A percentile compares a stretch with the other conserved stretches of the same genome.
Conservation (phyloP, 1,140 invertebrate species). For the Antheraea pernyi region DNA sequence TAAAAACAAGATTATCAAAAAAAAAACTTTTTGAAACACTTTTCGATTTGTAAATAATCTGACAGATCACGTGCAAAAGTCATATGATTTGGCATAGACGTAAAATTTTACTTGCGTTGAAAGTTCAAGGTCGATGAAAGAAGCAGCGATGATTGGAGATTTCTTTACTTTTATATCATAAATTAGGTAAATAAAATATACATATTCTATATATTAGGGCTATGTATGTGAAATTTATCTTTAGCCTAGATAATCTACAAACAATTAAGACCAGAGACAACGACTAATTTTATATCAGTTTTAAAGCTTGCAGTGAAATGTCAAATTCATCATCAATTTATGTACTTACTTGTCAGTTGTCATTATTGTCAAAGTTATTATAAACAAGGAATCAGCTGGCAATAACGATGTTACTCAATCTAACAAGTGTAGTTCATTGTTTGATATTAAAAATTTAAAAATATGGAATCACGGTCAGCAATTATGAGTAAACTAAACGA, state of each 20-base stretch:
- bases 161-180: too few relatives aligned
- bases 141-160: too few relatives aligned
- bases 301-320: background rate
- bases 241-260: too few relatives aligned
- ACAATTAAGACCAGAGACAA: background rate
- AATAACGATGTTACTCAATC: background rate
- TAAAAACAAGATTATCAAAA: slow-evolving; percentile 23
- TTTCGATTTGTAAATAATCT: slow-evolving; percentile 48
- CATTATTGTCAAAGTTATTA: background rate
- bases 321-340: background rate
- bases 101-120: slow-evolving; percentile 32
- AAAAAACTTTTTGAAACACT: slow-evolving; percentile 41
- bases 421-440: background rate
- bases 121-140: slow-evolving; percentile 49
- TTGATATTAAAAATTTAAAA: background rate
- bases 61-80: slow-evolving; percentile 68
- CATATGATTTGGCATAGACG: slow-evolving; percentile 72
- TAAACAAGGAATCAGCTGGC: slow-evolving; percentile 1
- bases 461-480: background rate
- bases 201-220: background rate
- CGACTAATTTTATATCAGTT: background rate
- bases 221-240: too few relatives aligned
- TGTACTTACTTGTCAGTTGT: too few relatives aligned
- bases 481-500: slow-evolving; percentile 31
- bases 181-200: background rate